Base-by-base conservation (phyloP, 2,113 vertebrate species). In the Marmota monax region DNA sequence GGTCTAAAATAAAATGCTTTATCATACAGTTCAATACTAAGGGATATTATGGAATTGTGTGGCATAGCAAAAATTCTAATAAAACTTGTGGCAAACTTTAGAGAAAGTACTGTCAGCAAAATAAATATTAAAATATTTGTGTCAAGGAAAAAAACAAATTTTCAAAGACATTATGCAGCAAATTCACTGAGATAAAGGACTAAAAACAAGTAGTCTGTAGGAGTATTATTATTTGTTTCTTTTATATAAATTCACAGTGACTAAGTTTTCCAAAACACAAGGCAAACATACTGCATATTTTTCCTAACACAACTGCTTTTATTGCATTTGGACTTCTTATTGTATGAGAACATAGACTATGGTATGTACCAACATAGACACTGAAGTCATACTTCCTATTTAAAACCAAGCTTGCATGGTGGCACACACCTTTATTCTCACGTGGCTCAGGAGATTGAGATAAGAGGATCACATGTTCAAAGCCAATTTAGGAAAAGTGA, bases 81-180 rank as follows among this genome's bases (percentile, higher is more conserved):
- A 58, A 92, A 80, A 83, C 5, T 65, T 48, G 37, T n/a, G 18
- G 11, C 39, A 20, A 67, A 53, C 39, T 72, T 65, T 25, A 78
- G 23, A 73, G 70, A 22, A 51, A 34, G 18, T 84, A 29, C 14
- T 69, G 4, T 72, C 56, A 69, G 37, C 5, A 90, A 9, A 90
- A 73, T 53, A 77, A 69, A 90, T 48, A 78, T 83, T 70, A 95
- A 86, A 45, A 45, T 95, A 70, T 53, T 95, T 87, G 4, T 78
- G 11, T 32, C 27, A 92, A 80, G 23, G 17, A 1, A 45, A 45
- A 45, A 45, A n/a, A 48, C 20, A 84, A 27, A 88, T 91, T 25
- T 56, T 65, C 42, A 74, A 42, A 67, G n/a, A 85, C 53, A 16
- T 78, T 58, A 79, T 73, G 45, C 39, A 88, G 42, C 39, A 84